A percentile compares a stretch with the other conserved stretches of the same genome.
Conservation (phyloP, 2,888 invertebrate genomes). For the Meta bourneti region DNA sequence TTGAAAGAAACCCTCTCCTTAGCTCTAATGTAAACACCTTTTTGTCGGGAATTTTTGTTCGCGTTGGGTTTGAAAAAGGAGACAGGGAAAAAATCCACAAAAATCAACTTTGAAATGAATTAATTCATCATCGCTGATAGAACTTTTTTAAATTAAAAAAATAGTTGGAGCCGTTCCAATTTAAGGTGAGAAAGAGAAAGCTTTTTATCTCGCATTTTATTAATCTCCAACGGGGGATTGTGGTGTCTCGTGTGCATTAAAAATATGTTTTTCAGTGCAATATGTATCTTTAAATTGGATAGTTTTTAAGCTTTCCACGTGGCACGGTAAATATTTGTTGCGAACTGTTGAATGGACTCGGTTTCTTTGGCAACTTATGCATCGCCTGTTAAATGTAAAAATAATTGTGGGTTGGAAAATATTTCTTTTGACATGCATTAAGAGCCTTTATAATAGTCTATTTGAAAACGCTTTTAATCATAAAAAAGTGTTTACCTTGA, state of each 20-base stretch:
- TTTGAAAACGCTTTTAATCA: neutral
- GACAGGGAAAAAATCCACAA: neutral
- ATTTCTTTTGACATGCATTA: neutral
- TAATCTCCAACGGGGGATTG: neutral
- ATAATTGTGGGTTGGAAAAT: neutral
- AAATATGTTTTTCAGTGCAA: neutral
- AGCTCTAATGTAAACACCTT: neutral
- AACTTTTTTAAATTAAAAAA: neutral
- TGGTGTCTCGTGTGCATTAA: neutral
- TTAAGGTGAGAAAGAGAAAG: neutral
- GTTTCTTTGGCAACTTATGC: neutral
- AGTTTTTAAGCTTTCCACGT: neutral
- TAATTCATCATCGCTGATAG: neutral
- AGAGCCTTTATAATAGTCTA: neutral
- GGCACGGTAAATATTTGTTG: neutral
- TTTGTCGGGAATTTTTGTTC: neutral
- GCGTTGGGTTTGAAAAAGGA: neutral
- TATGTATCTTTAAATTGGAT: neutral
- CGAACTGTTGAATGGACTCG: neutral
- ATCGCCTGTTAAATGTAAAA: neutral
- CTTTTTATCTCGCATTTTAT: neutral
- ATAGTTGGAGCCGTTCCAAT: neutral
- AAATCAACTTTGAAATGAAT: neutral
- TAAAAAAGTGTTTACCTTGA: neutral
- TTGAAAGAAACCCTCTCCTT: neutral